Evolutionary conservation across 2,797 vertebrate genomes (phyloP).

Genomic region (Pogoniulus pusillus): DNA sequence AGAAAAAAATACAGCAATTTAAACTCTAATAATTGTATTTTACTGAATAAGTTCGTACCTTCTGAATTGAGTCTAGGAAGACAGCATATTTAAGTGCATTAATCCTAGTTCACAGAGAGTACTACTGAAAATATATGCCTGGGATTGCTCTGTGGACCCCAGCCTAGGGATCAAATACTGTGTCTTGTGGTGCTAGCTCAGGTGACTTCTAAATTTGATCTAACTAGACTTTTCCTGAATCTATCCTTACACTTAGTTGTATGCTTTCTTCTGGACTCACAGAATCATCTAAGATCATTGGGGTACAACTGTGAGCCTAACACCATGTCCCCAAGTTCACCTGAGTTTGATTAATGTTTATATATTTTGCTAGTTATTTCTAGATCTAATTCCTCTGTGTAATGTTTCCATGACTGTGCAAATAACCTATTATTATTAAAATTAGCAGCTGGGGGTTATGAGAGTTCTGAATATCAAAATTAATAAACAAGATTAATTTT

Average conservation of each 20-base stretch:
- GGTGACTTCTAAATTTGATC: background rate
- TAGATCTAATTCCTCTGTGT: too few species aligned
- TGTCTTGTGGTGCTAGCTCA: background rate
- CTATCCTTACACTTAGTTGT: background rate
- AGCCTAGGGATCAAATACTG: background rate
- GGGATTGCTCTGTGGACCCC: background rate
- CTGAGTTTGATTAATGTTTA: too few species aligned
- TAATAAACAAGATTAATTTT: too few species aligned
- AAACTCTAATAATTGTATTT: slow-evolving; percentile 43
- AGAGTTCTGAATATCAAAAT: too few species aligned
- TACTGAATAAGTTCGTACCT: background rate
- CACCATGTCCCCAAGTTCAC: too few species aligned
- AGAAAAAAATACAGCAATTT: slow-evolving; percentile 47
- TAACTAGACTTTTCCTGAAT: background rate
- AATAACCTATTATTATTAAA: too few species aligned
- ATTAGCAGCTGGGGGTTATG: too few species aligned
- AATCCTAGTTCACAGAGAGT: background rate
- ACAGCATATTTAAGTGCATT: background rate
- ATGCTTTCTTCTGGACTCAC: background rate
- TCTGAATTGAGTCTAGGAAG: background rate
- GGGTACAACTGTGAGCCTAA: too few species aligned
- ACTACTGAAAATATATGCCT: background rate
- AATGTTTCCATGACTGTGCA: too few species aligned
- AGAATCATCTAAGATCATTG: too few species aligned
- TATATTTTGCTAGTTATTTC: too few species aligned